These are phyloP conservation scores for Helicolenus hilgendorfi DNA, from an alignment of 2,797 vertebrate genomes.

Conservation along the genomic window DNA sequence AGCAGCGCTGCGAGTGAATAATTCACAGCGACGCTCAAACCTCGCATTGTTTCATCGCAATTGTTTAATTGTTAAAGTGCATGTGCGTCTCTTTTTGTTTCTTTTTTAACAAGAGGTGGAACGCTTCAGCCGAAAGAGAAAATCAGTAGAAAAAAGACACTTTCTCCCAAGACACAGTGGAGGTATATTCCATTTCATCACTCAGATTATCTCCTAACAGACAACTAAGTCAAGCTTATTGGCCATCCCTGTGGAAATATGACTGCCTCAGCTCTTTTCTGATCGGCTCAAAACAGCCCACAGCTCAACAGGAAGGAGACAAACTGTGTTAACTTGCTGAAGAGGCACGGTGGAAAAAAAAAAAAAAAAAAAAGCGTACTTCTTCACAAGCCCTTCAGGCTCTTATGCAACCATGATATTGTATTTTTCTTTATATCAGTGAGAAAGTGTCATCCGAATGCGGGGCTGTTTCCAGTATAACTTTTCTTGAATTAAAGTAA, in stretches of 20 bases:
- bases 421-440: not conserved
- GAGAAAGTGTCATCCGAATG: not conserved
- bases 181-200: not conserved
- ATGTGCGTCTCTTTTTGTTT: not conserved
- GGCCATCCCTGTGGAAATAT: conserved; percentile 14
- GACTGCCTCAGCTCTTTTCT: conserved; percentile 3
- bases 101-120: not conserved
- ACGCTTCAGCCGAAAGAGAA: not conserved
- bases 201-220: conserved; percentile 10
- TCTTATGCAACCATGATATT: not conserved
- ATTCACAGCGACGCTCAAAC: not conserved
- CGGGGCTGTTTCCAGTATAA: not conserved
- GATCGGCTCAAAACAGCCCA: conserved; percentile 15
- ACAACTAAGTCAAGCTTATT: not conserved
- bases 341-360: not conserved
- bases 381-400: not conserved
- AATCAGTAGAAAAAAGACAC: not conserved
- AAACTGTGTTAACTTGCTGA: not conserved
- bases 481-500: not conserved
- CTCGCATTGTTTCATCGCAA: not conserved
- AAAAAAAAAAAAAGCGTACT: not conserved
- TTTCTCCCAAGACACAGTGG: not conserved
- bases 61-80: not conserved
- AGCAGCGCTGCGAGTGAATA: conserved; percentile 8
- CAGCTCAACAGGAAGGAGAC: not conserved